These are phyloP conservation scores for Amaurobius ferox DNA, from an alignment of 2,888 invertebrate species.

Conservation along the genomic window DNA sequence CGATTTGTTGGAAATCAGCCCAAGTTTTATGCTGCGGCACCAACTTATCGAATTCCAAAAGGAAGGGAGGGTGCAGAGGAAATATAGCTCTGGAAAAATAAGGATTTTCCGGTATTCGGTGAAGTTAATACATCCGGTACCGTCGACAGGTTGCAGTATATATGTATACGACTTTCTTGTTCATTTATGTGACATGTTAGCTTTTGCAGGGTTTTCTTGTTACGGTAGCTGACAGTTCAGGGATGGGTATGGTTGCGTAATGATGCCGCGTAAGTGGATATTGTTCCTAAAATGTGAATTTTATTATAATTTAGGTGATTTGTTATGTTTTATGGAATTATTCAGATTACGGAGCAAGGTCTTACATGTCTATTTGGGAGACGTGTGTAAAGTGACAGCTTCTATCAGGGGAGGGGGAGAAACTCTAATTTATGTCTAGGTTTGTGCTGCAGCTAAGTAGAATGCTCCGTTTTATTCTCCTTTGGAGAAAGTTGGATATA, in stretches of 20 bases:
- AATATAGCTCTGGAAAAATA: not conserved
- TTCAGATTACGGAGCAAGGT: not conserved
- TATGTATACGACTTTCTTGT: not conserved
- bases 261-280: not conserved
- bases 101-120: slow-evolving; percentile 8
- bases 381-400: no score
- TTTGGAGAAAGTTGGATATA: no score
- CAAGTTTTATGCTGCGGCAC: not conserved
- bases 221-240: not conserved
- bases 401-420: no score
- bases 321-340: not conserved
- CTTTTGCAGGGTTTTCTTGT: not conserved
- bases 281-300: not conserved
- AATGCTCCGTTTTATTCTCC: no score
- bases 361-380: no score
- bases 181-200: not conserved
- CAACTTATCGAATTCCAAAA: not conserved
- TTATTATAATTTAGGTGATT: not conserved
- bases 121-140: not conserved
- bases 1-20: slow-evolving; percentile 8
- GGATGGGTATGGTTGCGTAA: not conserved
- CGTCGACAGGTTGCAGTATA: not conserved
- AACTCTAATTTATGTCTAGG: no score
- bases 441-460: no score
- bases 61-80: not conserved